phyloP scores from a whole-genome alignment of 2,113 vertebrate species.

The Notiomystis cincta region DNA sequence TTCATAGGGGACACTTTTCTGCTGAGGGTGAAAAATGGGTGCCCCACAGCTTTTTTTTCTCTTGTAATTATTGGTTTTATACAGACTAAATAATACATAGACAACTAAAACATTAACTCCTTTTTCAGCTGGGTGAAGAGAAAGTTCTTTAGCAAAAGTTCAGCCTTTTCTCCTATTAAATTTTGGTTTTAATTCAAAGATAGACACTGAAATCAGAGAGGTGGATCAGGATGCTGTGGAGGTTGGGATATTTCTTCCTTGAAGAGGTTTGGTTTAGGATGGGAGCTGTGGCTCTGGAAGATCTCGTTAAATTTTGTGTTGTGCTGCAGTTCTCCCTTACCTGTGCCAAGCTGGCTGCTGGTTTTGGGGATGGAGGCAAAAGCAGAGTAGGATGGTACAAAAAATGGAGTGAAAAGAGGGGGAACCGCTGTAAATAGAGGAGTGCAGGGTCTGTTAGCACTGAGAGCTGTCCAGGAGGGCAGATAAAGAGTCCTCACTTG shows the following conservation, averaged over 20 bases:
- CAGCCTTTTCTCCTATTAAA: neutral
- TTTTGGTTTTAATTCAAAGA: neutral
- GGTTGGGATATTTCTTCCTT: neutral
- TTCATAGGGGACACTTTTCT: neutral
- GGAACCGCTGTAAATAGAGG: accelerated
- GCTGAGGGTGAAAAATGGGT: neutral
- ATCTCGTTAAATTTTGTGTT: neutral
- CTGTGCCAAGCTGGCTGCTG: neutral
- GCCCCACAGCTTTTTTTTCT: neutral
- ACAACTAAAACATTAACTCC: neutral
- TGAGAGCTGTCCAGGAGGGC: neutral
- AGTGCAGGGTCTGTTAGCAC: no score
- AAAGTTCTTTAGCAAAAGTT: neutral
- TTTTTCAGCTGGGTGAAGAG: neutral
- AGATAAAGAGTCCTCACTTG: accelerated
- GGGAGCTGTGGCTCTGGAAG: neutral
- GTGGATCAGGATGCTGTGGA: neutral
- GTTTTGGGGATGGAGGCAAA: neutral
- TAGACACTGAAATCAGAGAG: neutral
- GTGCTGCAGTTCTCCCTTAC: neutral
- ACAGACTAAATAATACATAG: neutral
- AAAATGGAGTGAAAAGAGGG: neutral
- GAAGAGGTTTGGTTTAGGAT: neutral
- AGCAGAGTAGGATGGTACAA: neutral
- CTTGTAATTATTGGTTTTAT: neutral